Evolutionary conservation across 2,113 vertebrate species (phyloP).

Genomic region (Aythya baeri): DNA sequence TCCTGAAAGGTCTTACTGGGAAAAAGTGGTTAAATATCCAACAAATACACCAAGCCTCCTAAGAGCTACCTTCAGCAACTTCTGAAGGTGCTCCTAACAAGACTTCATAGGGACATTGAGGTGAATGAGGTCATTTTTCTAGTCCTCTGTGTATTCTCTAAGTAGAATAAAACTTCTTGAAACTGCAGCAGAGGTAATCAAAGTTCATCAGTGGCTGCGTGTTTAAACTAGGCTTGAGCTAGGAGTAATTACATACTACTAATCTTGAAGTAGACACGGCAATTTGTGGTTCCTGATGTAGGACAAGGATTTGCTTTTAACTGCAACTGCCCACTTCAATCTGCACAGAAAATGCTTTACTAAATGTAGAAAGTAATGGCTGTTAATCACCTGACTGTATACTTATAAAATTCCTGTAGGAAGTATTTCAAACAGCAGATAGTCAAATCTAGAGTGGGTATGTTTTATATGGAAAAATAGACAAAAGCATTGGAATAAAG

Average conservation of each 20-base stretch:
- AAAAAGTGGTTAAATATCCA: neutral
- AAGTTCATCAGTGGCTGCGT: constrained; percentile 24
- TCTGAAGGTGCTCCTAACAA: neutral
- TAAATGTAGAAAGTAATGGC: neutral
- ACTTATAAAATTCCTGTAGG: neutral
- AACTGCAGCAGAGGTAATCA: neutral
- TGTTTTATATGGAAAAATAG: neutral
- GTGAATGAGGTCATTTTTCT: neutral
- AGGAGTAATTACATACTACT: constrained; percentile 57
- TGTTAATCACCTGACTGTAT: neutral
- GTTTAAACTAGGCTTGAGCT: constrained; percentile 1
- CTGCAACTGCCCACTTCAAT: neutral
- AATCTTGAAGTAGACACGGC: constrained; percentile 41
- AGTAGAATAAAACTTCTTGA: neutral
- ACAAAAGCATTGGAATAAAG: neutral
- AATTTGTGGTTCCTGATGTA: constrained; percentile 55
- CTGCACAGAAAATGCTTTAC: neutral
- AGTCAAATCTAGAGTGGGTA: neutral
- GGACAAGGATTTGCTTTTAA: constrained; percentile 19
- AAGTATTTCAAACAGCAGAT: neutral
- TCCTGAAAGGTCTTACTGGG: neutral
- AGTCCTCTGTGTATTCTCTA: neutral
- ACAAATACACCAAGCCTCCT: neutral
- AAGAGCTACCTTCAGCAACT: neutral
- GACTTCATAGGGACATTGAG: neutral